Base-by-base conservation (phyloP, 2,888 invertebrate species). In the Onchidella celtica region DNA sequence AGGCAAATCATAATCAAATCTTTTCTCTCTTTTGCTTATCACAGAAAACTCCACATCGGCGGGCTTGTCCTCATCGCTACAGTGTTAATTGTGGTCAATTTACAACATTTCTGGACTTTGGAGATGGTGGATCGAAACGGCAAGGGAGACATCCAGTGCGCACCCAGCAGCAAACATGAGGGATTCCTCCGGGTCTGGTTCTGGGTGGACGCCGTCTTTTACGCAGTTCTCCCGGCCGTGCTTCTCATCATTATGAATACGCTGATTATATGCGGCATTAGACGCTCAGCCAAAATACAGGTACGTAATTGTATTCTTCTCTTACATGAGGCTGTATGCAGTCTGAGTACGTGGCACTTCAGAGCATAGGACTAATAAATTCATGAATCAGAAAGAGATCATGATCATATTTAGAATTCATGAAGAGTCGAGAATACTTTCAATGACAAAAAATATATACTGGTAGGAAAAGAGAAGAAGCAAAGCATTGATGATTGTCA, bases 201-300 rank as follows among this genome's bases (percentile, higher is more conserved):
- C 79, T 89, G 89, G 89, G 86, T 90, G 32, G 90, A 90, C 81
- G 90, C 87, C 1, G 75, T 85, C 36, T 81, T 88, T 27, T 89
- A 88, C 65, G 87, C 89, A 14, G 80, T 90, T 27, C 32, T 88
- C 1, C 90, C 90, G 2, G 87, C 88, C 59, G 55, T 86, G 17
- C 65, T 88, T 0, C 87, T 90, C 21, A 74, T 86, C 14, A 63
- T 89, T 17, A 87, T 90, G 76, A 90, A 90, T 82, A 77, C 85
- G 1, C 82, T 90, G 55, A 89, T 90, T 61, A 86, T 90, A 21
- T 78, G 82, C 40, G 87, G 89, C 9, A 86, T 90, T 17, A 77
- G 85, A 1, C 70, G 83, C 9, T 79, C 83, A 3, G 77, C 80
- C 29, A 57, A 38, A 61, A 68, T 83, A 27, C 80, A 83, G 80